Conservation (phyloP, 2,888 invertebrate species). For the Timema cristinae region DNA sequence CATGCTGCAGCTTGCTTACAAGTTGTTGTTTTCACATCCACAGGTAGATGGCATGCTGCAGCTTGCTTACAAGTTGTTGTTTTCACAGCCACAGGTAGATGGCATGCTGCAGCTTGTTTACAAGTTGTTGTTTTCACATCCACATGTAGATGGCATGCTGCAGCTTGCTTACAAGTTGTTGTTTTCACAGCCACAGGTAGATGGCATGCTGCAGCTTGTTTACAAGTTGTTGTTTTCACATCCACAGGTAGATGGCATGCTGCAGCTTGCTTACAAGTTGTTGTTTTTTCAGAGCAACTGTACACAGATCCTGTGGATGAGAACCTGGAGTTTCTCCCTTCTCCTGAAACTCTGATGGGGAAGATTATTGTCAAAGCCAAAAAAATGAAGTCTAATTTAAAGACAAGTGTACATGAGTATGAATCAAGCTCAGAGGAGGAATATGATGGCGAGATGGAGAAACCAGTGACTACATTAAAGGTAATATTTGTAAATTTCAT, state of each 20-base stretch:
- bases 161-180: background rate
- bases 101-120: too few species aligned
- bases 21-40: background rate
- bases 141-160: too few species aligned
- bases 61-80: background rate
- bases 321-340: slow-evolving; percentile 44
- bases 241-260: too few species aligned
- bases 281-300: slow-evolving; percentile 39
- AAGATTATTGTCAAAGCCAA: slow-evolving; percentile 49
- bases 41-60: too few species aligned
- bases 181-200: slow-evolving; percentile 36
- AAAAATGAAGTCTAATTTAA: slow-evolving; percentile 27
- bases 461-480: too few species aligned
- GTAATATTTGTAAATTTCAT: too few species aligned
- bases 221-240: background rate
- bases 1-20: too few species aligned
- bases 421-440: slow-evolving; percentile 34
- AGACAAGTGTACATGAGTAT: slow-evolving; percentile 27
- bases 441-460: too few species aligned
- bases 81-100: slow-evolving; percentile 36
- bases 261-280: background rate
- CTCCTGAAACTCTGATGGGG: slow-evolving; percentile 47
- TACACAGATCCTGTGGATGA: slow-evolving; percentile 42
- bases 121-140: background rate
- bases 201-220: too few species aligned